Conservation (phyloP, 1,140 invertebrate genomes). For the Papilio glaucus region DNA sequence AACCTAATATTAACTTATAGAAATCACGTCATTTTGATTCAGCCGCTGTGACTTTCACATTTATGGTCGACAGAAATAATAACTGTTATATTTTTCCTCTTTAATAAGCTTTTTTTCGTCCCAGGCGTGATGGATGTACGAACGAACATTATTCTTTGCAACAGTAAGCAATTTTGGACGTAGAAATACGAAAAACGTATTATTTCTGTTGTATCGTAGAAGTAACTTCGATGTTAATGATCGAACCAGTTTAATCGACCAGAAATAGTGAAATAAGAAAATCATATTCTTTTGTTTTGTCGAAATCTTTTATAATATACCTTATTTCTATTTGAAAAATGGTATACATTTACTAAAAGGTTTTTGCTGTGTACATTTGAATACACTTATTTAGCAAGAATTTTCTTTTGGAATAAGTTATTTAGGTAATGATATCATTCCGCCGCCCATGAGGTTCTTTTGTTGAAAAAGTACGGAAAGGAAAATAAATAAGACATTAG, state of each 20-base stretch:
- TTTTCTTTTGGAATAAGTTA: constrained; percentile 26
- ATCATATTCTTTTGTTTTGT: neutral
- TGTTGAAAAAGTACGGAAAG: constrained; percentile 19
- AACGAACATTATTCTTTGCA: neutral
- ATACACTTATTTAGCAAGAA: constrained; percentile 20
- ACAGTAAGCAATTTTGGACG: neutral
- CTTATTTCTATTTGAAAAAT: constrained; percentile 12
- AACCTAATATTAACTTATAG: no score
- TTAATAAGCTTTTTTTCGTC: neutral
- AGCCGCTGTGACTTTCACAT: no score
- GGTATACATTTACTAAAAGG: constrained; percentile 9
- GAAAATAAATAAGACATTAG: constrained; percentile 26
- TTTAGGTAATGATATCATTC: constrained; percentile 27
- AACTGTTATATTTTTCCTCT: neutral
- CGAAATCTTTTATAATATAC: neutral
- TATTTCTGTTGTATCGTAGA: neutral
- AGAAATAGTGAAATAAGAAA: no score
- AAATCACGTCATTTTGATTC: no score
- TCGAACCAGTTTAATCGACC: no score
- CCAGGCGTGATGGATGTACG: neutral
- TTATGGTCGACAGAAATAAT: no score
- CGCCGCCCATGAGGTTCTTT: constrained; percentile 4
- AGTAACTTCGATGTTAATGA: no score
- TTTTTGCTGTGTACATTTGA: constrained; percentile 22
- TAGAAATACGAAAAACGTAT: neutral